Evolutionary conservation across 2,797 vertebrate genomes (phyloP).

Genomic region (Cheirogaleus major): DNA sequence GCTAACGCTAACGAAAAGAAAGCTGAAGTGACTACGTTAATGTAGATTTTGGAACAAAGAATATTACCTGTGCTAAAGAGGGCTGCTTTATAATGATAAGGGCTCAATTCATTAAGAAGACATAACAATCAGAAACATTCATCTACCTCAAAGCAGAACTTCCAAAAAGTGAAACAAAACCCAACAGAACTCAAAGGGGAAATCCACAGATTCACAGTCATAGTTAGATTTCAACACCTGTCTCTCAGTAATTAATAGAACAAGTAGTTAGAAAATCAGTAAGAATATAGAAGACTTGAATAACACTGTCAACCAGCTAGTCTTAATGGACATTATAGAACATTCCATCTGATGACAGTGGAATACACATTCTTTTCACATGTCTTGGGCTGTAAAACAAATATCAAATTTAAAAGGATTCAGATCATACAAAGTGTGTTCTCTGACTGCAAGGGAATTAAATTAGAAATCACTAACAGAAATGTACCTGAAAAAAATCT

Average conservation of each 20-base stretch:
- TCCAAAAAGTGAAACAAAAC: slow-evolving; percentile 45
- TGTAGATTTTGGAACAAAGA: background rate
- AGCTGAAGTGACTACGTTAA: background rate
- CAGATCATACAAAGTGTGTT: background rate
- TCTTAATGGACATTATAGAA: slow-evolving; percentile 10
- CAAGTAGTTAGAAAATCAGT: background rate
- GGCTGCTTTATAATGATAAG: background rate
- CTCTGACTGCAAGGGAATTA: background rate
- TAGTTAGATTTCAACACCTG: background rate
- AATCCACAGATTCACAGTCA: background rate
- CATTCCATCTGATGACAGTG: background rate
- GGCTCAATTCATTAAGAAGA: background rate
- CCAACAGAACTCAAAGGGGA: background rate
- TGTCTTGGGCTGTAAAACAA: background rate
- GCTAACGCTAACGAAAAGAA: background rate
- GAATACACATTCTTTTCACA: background rate
- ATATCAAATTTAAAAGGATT: slow-evolving; percentile 29
- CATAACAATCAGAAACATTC: background rate
- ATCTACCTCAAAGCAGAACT: background rate
- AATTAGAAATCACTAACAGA: background rate
- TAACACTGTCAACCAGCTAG: background rate
- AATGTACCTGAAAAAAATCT: background rate
- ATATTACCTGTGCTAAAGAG: slow-evolving; percentile 1
- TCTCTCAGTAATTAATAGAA: slow-evolving; percentile 10
- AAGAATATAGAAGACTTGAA: background rate